phyloP scores from a whole-genome alignment of 2,113 vertebrate genomes.

The Danionella cerebrum region DNA sequence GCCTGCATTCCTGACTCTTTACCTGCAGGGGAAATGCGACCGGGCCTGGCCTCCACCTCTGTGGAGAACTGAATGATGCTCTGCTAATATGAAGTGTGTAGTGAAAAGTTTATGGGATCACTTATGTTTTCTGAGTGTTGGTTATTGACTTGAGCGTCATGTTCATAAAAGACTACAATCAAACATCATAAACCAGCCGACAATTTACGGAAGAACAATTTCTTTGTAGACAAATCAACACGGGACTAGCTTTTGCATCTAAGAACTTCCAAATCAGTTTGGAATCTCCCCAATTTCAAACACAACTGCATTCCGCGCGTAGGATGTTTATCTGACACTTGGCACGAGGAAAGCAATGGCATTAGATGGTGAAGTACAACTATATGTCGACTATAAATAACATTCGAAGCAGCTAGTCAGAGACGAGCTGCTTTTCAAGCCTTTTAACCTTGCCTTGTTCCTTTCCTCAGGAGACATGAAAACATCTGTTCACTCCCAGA shows the following conservation, averaged over 20 bases:
- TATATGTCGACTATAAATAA: background rate
- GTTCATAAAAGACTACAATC: background rate
- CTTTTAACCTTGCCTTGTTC: background rate
- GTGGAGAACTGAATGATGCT: background rate
- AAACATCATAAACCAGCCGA: background rate
- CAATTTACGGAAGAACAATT: background rate
- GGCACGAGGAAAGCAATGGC: background rate
- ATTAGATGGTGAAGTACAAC: background rate
- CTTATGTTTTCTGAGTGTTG: too few relatives aligned
- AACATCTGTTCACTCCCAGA: slow-evolving; percentile 6
- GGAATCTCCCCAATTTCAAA: background rate
- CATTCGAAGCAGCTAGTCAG: background rate
- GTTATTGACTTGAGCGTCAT: too few relatives aligned
- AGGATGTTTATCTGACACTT: background rate
- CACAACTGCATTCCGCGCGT: background rate
- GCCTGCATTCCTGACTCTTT: slow-evolving; percentile 18
- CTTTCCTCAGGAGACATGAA: background rate
- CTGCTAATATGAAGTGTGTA: slow-evolving; percentile 8
- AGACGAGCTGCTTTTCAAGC: background rate
- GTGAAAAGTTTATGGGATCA: background rate
- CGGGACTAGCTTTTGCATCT: background rate
- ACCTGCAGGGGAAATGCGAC: slow-evolving; percentile 1
- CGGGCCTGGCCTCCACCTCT: slow-evolving; percentile 20
- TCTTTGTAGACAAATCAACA: background rate
- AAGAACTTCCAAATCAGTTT: background rate